These are phyloP conservation scores for Mamestra brassicae DNA, from an alignment of 2,888 invertebrate species.

Conservation along the genomic window DNA sequence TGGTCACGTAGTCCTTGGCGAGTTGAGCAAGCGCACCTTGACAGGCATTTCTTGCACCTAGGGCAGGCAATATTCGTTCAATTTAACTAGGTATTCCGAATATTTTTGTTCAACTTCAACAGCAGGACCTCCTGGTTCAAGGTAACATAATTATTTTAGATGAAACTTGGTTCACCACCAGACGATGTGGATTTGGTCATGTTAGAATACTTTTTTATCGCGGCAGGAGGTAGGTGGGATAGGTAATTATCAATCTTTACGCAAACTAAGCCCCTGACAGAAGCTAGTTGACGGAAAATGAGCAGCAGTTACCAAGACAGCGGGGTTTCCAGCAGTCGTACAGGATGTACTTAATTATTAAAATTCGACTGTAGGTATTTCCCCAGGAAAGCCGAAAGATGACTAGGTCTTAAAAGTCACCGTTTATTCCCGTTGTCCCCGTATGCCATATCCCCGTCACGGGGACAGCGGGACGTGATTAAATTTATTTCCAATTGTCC, in stretches of 20 bases:
- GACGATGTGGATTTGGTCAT: not conserved
- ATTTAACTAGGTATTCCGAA: not conserved
- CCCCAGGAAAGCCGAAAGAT: no score
- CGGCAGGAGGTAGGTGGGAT: not conserved
- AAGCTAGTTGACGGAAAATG: not conserved
- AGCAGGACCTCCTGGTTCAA: not conserved
- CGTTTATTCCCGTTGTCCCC: no score
- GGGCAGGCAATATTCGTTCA: conserved; percentile 46
- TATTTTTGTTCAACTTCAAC: not conserved
- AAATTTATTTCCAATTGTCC: no score
- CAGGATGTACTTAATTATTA: no score
- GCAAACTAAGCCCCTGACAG: not conserved
- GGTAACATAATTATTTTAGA: not conserved
- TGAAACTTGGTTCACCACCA: not conserved
- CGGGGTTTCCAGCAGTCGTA: not conserved
- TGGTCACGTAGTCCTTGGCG: conserved; percentile 72
- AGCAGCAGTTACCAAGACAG: not conserved
- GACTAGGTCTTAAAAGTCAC: not conserved
- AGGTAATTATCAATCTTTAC: not conserved
- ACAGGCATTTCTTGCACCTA: conserved; percentile 81
- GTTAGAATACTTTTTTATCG: not conserved
- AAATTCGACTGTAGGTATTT: no score
- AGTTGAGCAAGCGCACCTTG: conserved; percentile 84
- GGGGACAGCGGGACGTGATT: no score
- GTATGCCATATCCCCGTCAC: no score